Evolutionary conservation across 1,140 invertebrate genomes (phyloP), one percentile per base, ranked within the genome.

Genomic region (Elymnias hypermnestra): DNA sequence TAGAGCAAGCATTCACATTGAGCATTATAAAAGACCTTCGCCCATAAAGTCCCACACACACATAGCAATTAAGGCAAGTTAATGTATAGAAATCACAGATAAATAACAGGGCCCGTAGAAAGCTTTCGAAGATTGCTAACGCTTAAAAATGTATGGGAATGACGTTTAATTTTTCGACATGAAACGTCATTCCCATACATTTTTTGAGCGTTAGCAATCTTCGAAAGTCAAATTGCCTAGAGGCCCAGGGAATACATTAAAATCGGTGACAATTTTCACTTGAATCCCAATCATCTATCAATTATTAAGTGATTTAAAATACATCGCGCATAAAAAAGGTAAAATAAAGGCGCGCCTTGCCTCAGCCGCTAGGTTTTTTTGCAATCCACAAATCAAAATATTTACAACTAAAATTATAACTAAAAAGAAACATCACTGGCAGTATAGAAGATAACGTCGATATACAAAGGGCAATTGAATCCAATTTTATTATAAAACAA

Each of bases 51-150:
- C 67, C 67, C 59, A 48, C 54, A 39, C 48, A 25, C 15, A 72
- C 78, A 66, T 83, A 83, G 78, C 78, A 78, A 72, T 53, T 35
- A 36, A 79, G 72, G 78, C 78, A 83, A 81, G 62, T 63, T 13
- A 48, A 18, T 44, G 43, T 41, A 45, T 45, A 35, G 19, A 33
- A 26, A 43, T 23, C 40, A 43, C 17, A 25, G 2, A 39, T 21
- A 12, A 50, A 45, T 17, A 23, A 8, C 18, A 39, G 23, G 7
- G 21, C 15, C 25, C 8, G 9, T 26, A 3, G 6, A 5, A 26
- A 26, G 8, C 9, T 26, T 10, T 26, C 19, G 6, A 21, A n/a
- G n/a, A 21, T 21, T 21, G 19, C 6, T 21, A n/a, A 21, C 19
- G 6, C 19, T 21, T 21, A 21, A 21, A 21, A n/a, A n/a, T n/a